phyloP scores from a whole-genome alignment of 2,113 vertebrate genomes.

The Harpagus bidentatus region DNA sequence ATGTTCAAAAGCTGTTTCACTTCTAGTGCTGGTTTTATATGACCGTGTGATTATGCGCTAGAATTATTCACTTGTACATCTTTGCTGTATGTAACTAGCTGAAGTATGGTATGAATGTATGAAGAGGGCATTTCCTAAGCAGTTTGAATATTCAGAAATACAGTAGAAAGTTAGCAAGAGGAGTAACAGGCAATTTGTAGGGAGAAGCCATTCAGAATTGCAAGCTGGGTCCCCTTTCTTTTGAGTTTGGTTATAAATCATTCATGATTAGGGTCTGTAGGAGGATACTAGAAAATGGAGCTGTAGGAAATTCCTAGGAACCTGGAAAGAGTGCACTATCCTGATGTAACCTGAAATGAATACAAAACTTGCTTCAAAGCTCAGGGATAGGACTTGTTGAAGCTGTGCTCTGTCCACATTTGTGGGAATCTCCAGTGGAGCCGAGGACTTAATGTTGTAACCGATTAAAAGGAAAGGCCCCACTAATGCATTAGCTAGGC shows the following conservation, averaged over 20 bases:
- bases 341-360: neutral
- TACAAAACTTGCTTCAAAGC: neutral
- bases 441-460: neutral
- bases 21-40: neutral
- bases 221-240: neutral
- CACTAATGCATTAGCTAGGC: neutral
- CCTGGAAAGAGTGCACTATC: neutral
- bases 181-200: neutral
- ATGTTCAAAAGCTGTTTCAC: neutral
- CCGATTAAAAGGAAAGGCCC: neutral
- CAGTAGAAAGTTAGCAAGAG: neutral
- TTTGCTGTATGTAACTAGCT: neutral
- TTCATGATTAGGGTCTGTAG: neutral
- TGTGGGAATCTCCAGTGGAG: neutral
- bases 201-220: neutral
- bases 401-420: neutral
- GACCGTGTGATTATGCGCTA: neutral
- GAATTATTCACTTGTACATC: neutral
- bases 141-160: neutral
- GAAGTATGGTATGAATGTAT: neutral
- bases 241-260: slow-evolving; percentile 14
- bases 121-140: neutral
- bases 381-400: neutral
- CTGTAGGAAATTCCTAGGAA: neutral
- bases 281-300: neutral